A percentile compares a stretch with the other conserved stretches of the same genome.
Evolutionary conservation across 2,888 invertebrate species (phyloP).

Genomic region (Cephus nigrinus): DNA sequence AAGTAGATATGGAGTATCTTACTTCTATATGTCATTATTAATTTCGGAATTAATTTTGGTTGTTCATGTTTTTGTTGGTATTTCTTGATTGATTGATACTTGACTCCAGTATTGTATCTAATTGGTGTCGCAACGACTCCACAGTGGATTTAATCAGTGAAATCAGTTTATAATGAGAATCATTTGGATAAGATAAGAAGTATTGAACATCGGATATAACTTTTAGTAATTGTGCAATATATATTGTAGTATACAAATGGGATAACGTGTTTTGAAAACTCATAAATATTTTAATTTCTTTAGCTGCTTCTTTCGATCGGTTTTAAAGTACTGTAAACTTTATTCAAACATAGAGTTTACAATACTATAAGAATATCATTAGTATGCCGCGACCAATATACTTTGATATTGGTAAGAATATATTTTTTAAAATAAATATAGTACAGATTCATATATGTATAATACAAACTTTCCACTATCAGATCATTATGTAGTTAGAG

Average conservation of each 20-base stretch:
- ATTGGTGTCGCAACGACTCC: not conserved
- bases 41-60: not conserved
- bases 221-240: slow-evolving; percentile 18
- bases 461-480: not conserved
- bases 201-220: slow-evolving; percentile 15
- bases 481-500: not conserved
- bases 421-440: not conserved
- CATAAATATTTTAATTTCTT: not conserved
- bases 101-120: not conserved
- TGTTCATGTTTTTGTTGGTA: not conserved
- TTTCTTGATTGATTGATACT: not conserved
- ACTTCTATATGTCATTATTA: not conserved
- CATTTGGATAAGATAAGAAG: slow-evolving; percentile 29
- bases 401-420: not conserved
- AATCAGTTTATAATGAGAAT: slow-evolving; percentile 39
- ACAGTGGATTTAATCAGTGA: slow-evolving; percentile 7
- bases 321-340: not conserved
- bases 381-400: not conserved
- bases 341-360: not conserved
- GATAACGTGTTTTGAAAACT: not conserved
- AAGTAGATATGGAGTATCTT: not conserved
- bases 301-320: not conserved
- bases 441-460: not conserved
- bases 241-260: slow-evolving; percentile 8
- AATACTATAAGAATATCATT: not conserved